Base-by-base conservation (phyloP, 1,140 invertebrate species). In the Chionoecetes opilio region DNA sequence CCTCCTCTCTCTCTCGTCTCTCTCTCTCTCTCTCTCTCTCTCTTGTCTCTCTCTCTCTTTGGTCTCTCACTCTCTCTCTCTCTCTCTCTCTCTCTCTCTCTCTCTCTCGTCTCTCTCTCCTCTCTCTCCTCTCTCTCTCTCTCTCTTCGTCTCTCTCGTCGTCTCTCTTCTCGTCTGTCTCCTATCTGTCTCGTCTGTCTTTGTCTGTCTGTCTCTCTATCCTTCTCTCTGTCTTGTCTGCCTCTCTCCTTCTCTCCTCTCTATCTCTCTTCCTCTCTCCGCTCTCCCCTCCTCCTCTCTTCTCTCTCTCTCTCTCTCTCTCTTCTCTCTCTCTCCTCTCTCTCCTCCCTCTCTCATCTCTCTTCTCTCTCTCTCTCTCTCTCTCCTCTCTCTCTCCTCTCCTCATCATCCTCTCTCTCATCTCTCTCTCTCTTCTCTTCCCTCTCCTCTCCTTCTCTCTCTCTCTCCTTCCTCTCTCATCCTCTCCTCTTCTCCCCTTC, bases 261-360 rank as follows among this genome's bases (percentile, higher is more conserved):
- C 2, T 6, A 63, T 6, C 17, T 63, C 26, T 26, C 17, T 9
- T 63, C 26, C 26, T 63, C 9, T 46, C 5, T 14, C 41, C 14
- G 14, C 5, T 46, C 14, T 46, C 14, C 41, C 5, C 14, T 46
- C 14, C 14, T 46, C 5, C 14, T 14, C 14, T 46, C 14, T 46
- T 46, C 26, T 75, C 63, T 75, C n/a, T 75, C n/a, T 75, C 63
- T 75, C n/a, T n/a, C 63, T 75, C n/a, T 75, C 63, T 75, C n/a
- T 26, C n/a, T 46, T n/a, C n/a, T 75, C 63, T n/a, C n/a, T 75
- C n/a, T 75, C n/a, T n/a, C 14, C 14, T 14, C 14, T 46, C 14
- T 14, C 14, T 46, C 14, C 41, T 46, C n/a, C n/a, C n/a, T n/a
- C n/a, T n/a, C n/a, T n/a, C n/a, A n/a, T n/a, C n/a, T n/a, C n/a